phyloP scores from a whole-genome alignment of 2,113 vertebrate species.

The Varanus salvator region DNA sequence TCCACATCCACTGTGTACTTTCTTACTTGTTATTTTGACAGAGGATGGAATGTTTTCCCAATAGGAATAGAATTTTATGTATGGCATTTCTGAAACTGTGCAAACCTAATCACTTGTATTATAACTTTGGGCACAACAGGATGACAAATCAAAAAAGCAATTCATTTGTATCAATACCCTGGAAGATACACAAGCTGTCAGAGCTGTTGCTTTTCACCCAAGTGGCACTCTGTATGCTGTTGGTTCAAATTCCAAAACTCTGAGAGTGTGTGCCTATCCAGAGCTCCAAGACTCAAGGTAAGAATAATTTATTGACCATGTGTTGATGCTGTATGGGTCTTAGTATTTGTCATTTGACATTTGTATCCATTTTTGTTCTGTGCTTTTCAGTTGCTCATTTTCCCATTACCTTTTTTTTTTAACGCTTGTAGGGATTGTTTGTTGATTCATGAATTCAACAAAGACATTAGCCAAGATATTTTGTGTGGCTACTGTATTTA shows the following conservation, averaged over 20 bases:
- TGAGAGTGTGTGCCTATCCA: conserved; percentile 94
- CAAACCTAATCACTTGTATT: conserved; percentile 29
- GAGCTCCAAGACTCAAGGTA: conserved; percentile 86
- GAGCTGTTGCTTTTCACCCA: conserved; percentile 98
- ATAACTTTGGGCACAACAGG: conserved; percentile 69
- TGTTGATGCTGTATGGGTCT: neutral
- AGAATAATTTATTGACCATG: neutral
- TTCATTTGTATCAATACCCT: conserved; percentile 90
- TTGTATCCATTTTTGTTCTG: conserved; percentile 13
- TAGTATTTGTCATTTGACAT: neutral
- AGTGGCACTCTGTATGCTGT: conserved; percentile 93
- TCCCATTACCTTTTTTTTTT: conserved; percentile 6
- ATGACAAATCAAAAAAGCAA: conserved; percentile 85
- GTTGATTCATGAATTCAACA: neutral
- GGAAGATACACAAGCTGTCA: conserved; percentile 96
- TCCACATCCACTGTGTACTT: neutral
- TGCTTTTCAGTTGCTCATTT: conserved; percentile 15
- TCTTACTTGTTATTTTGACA: neutral
- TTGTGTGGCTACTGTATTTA: rapidly evolving
- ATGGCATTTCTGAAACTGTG: neutral
- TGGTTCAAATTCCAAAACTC: conserved; percentile 97
- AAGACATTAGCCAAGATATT: neutral
- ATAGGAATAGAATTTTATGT: neutral
- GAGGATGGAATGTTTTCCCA: neutral
- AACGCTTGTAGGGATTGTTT: rapidly evolving